phyloP scores from a whole-genome alignment of 2,113 vertebrate genomes.

The Odontophorus gujanensis region DNA sequence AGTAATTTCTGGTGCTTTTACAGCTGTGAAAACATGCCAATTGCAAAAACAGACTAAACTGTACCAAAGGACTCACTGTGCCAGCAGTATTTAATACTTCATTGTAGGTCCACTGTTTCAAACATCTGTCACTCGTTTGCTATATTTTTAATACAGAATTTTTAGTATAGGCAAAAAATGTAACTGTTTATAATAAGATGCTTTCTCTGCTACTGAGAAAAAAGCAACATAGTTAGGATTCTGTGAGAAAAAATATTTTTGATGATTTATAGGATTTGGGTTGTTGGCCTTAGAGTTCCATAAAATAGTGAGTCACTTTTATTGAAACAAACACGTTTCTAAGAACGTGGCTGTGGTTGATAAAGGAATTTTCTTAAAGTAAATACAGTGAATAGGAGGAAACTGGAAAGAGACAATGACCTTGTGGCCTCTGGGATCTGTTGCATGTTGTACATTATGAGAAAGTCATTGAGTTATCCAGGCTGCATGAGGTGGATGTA shows the following conservation, averaged over 20 bases:
- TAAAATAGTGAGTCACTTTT: slow-evolving; percentile 31
- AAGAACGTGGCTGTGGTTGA: not conserved
- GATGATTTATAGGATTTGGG: slow-evolving; percentile 46
- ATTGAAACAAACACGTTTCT: slow-evolving; percentile 25
- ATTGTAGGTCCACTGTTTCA: slow-evolving; percentile 70
- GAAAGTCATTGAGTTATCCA: not conserved
- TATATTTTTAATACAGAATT: slow-evolving; percentile 70
- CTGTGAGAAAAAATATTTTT: slow-evolving; percentile 43
- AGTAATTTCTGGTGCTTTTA: slow-evolving; percentile 75
- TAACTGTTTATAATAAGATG: slow-evolving; percentile 64
- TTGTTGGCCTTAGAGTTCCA: slow-evolving; percentile 27
- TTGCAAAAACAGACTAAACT: slow-evolving; percentile 76
- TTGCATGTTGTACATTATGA: not conserved
- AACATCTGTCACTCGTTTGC: slow-evolving; percentile 81
- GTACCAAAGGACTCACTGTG: slow-evolving; percentile 72
- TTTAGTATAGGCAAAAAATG: slow-evolving; percentile 63
- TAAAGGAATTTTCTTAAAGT: not conserved
- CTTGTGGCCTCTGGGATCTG: not conserved
- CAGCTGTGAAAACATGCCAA: slow-evolving; percentile 80
- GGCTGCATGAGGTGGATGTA: not conserved
- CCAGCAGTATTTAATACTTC: slow-evolving; percentile 79
- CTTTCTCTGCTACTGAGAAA: slow-evolving; percentile 58
- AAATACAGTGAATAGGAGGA: not conserved
- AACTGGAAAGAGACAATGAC: slow-evolving; percentile 1
- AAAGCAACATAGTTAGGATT: slow-evolving; percentile 22